Percentiles rank a stretch among this genome's conserved stretches.
These are phyloP conservation scores for Porites rus DNA, from an alignment of 92 coral and sea anemone genomes.

Conservation along the genomic window DNA sequence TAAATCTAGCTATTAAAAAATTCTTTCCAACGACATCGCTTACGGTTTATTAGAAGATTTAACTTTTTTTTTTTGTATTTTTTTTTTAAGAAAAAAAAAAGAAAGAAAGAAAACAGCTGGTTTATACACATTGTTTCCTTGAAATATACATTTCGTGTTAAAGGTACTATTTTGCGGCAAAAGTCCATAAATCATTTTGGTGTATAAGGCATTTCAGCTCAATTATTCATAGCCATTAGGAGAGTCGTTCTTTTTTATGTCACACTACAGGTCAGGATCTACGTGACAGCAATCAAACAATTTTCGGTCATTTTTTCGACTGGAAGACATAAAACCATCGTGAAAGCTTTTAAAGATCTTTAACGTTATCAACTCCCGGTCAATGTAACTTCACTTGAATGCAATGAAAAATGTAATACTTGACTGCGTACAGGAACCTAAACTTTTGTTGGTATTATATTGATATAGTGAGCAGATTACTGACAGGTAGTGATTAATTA, in stretches of 20 bases:
- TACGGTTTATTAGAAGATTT: too few species aligned
- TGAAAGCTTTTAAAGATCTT: background rate
- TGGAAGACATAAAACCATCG: background rate
- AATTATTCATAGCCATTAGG: slow-evolving; percentile 32
- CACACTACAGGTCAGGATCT: background rate
- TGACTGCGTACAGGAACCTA: background rate
- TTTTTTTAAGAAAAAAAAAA: background rate
- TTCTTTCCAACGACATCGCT: too few species aligned
- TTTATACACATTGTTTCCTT: slow-evolving; percentile 21
- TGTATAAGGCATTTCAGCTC: slow-evolving; percentile 27
- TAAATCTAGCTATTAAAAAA: too few species aligned
- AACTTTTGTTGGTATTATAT: slow-evolving; percentile 21
- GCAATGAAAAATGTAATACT: slow-evolving; percentile 13
- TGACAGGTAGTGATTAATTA: slow-evolving; percentile 57
- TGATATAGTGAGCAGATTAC: slow-evolving; percentile 19
- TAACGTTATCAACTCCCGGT: background rate
- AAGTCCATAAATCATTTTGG: slow-evolving; percentile 22
- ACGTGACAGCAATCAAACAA: background rate
- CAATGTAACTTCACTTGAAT: background rate
- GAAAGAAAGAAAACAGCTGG: background rate
- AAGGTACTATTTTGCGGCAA: slow-evolving; percentile 37
- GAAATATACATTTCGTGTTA: slow-evolving; percentile 29
- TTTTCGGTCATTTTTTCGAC: background rate
- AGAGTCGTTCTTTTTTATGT: background rate
- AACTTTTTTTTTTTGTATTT: background rate